phyloP scores from a whole-genome alignment of 2,113 vertebrate species.

The Dicrurus megarhynchus region DNA sequence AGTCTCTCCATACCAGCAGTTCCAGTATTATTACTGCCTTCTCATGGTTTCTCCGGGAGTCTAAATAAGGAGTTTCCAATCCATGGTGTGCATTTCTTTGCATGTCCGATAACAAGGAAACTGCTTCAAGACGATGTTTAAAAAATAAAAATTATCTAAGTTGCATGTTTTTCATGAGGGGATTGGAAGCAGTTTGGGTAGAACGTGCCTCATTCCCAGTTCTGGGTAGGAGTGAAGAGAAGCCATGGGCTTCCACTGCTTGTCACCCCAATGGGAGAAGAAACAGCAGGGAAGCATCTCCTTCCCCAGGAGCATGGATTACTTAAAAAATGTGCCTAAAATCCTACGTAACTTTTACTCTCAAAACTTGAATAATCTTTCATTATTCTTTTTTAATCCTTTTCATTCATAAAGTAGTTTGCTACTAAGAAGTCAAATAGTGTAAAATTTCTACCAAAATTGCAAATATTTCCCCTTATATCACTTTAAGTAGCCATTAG shows the following conservation, averaged over 20 bases:
- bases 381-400: not conserved
- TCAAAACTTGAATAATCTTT: not conserved
- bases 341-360: not conserved
- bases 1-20: not conserved
- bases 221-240: not conserved
- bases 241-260: not conserved
- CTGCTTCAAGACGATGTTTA: not conserved
- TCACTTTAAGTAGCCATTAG: not conserved
- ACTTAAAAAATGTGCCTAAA: not conserved
- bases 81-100: not conserved
- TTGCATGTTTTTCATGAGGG: not conserved
- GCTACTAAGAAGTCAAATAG: not conserved
- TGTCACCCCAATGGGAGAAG: not conserved
- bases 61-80: not conserved
- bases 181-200: not conserved
- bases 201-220: not conserved
- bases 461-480: not conserved
- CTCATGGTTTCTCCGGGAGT: not conserved
- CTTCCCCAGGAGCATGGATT: not conserved
- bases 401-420: not conserved
- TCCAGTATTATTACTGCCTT: not conserved
- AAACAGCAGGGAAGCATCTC: not conserved
- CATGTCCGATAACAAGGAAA: not conserved
- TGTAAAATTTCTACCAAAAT: not conserved
- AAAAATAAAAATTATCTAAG: not conserved